phyloP scores from a whole-genome alignment of 2,888 invertebrate species.

The Drosophila colorata region DNA sequence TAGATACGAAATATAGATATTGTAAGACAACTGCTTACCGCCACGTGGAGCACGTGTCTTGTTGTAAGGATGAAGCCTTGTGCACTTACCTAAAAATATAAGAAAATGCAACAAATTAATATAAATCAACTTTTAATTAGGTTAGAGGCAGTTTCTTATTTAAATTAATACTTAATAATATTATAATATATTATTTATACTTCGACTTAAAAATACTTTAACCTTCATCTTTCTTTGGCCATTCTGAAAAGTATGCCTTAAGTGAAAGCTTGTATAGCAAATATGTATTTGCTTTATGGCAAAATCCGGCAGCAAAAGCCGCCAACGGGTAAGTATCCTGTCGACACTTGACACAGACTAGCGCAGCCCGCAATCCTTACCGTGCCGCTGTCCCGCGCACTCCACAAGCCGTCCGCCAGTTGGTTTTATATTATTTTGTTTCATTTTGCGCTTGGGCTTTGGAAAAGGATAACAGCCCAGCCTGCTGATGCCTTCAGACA shows the following conservation, averaged over 20 bases:
- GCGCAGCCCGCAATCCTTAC: constrained; percentile 3
- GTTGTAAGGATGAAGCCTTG: constrained; percentile 68
- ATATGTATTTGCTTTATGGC: constrained; percentile 42
- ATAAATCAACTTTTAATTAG: not conserved
- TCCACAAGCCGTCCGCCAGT: constrained; percentile 14
- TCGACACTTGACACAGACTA: constrained; percentile 70
- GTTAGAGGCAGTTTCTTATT: too few species aligned
- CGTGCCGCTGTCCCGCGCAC: not conserved
- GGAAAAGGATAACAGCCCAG: constrained; percentile 71
- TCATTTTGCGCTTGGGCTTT: constrained; percentile 51
- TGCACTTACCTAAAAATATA: constrained; percentile 81
- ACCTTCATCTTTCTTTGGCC: constrained; percentile 68
- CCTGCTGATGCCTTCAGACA: constrained; percentile 68
- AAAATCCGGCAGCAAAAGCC: constrained; percentile 26
- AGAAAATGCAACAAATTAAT: constrained; percentile 33
- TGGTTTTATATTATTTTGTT: constrained; percentile 71
- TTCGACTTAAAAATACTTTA: constrained; percentile 15
- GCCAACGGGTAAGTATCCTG: constrained; percentile 44
- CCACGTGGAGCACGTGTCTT: constrained; percentile 67
- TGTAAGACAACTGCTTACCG: constrained; percentile 68
- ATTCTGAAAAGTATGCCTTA: constrained; percentile 45
- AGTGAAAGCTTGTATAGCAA: constrained; percentile 39
- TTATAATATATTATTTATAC: not conserved
- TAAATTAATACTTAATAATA: too few species aligned
- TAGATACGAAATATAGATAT: constrained; percentile 17